Conservation (phyloP, 1,140 invertebrate genomes). For the Spodoptera litura region DNA sequence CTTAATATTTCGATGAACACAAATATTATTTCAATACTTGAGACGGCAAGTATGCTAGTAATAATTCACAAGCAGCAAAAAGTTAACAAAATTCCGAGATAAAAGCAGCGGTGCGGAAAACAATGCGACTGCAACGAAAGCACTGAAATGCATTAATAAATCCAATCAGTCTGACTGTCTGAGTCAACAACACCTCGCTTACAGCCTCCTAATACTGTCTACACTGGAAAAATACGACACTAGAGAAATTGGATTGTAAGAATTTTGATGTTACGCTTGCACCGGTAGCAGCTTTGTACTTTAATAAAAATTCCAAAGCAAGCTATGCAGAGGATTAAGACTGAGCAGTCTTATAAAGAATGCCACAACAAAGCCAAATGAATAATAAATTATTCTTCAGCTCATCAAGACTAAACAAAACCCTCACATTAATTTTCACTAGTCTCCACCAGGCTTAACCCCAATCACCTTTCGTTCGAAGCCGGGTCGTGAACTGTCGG, state of each 20-base stretch:
- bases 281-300: background rate
- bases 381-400: background rate
- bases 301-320: too few species aligned
- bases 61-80: slow-evolving; percentile 13
- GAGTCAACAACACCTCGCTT: background rate
- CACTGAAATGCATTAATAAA: slow-evolving; percentile 19
- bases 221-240: slow-evolving; percentile 1
- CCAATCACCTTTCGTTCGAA: slow-evolving; percentile 7
- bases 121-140: slow-evolving; percentile 13
- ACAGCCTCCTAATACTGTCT: slow-evolving; percentile 9
- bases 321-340: background rate
- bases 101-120: slow-evolving; percentile 25
- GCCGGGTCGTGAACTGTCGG: background rate
- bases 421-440: slow-evolving; percentile 2
- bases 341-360: background rate
- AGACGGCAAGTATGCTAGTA: background rate
- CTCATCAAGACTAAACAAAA: background rate
- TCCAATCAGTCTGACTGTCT: background rate
- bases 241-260: slow-evolving; percentile 8
- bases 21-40: background rate
- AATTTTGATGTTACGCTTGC: slow-evolving; percentile 3
- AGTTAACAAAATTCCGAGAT: background rate
- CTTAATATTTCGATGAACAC: too few species aligned
- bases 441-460: background rate
- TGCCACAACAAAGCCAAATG: too few species aligned